Evolutionary conservation across 1,140 invertebrate genomes (phyloP).

Genomic region (Cyrtorhinus lividipennis): DNA sequence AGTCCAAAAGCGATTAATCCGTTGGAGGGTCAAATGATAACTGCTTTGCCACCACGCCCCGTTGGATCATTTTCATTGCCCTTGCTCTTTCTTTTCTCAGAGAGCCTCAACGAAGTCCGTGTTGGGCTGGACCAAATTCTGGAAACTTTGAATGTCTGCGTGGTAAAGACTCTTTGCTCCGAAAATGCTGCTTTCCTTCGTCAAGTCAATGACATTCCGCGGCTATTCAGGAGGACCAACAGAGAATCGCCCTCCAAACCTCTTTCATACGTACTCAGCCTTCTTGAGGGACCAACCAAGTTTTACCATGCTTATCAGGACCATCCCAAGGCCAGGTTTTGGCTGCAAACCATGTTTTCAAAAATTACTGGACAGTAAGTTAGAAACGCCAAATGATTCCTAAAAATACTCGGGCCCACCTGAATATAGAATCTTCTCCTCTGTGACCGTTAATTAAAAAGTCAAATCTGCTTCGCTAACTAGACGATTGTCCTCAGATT

Average conservation of each 20-base stretch:
- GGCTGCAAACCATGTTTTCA: slow-evolving; percentile 42
- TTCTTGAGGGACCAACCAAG: slow-evolving; percentile 44
- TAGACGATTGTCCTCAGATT: too few species aligned
- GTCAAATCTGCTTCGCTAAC: too few species aligned
- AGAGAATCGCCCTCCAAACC: slow-evolving; percentile 64
- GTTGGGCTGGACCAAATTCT: slow-evolving; percentile 34
- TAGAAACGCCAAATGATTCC: too few species aligned
- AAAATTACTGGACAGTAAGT: slow-evolving; percentile 52
- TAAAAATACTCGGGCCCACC: too few species aligned
- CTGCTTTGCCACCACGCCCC: too few species aligned
- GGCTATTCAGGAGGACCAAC: slow-evolving; percentile 84
- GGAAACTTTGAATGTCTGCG: slow-evolving; percentile 38
- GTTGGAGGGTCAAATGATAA: too few species aligned
- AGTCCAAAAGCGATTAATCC: background rate
- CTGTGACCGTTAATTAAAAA: too few species aligned
- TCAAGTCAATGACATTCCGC: slow-evolving; percentile 78
- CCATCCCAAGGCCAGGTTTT: slow-evolving; percentile 35
- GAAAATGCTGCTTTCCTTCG: slow-evolving; percentile 43
- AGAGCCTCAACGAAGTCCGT: slow-evolving; percentile 36
- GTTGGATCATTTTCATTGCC: too few species aligned
- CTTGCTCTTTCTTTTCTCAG: too few species aligned
- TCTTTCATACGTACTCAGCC: slow-evolving; percentile 58
- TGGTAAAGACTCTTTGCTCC: slow-evolving; percentile 40
- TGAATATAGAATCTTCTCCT: too few species aligned
- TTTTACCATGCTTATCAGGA: slow-evolving; percentile 43